Evolutionary conservation across 1,140 invertebrate genomes (phyloP).

Genomic region (Halictus rubicundus): DNA sequence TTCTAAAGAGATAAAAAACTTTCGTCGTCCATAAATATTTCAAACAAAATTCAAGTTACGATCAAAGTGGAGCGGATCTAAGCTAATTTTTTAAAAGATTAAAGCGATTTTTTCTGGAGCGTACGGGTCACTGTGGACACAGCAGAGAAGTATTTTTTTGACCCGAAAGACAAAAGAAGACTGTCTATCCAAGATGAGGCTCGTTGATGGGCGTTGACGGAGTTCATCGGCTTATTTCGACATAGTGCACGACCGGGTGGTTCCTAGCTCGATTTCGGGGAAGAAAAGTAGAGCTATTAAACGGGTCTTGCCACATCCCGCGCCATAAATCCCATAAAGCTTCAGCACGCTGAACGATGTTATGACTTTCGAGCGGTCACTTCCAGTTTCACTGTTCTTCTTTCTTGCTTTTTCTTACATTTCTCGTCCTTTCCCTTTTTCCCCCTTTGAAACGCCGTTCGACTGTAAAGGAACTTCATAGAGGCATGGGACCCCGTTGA

Average conservation of each 20-base stretch:
- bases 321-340: slow-evolving; percentile 49
- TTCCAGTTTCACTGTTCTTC: slow-evolving; percentile 17
- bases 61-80: no score
- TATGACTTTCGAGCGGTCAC: neutral
- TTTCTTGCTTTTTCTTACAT: neutral
- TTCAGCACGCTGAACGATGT: slow-evolving; percentile 9
- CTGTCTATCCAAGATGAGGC: no score
- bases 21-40: no score
- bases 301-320: slow-evolving; percentile 47
- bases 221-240: slow-evolving; percentile 25
- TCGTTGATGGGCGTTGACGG: no score
- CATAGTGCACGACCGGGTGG: slow-evolving; percentile 28
- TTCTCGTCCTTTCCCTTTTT: neutral
- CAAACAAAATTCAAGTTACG: no score
- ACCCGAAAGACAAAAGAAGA: no score
- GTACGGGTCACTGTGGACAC: no score
- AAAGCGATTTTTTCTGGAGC: no score
- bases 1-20: no score
- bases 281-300: slow-evolving; percentile 53
- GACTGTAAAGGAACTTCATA: slow-evolving; percentile 36
- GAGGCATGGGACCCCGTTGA: slow-evolving; percentile 33
- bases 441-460: slow-evolving; percentile 24
- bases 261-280: no score
- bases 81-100: no score
- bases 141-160: no score